A percentile compares a stretch with the other conserved stretches of the same genome.
phyloP scores from a whole-genome alignment of 2,888 invertebrate species.

The Ptilodon capucinus region DNA sequence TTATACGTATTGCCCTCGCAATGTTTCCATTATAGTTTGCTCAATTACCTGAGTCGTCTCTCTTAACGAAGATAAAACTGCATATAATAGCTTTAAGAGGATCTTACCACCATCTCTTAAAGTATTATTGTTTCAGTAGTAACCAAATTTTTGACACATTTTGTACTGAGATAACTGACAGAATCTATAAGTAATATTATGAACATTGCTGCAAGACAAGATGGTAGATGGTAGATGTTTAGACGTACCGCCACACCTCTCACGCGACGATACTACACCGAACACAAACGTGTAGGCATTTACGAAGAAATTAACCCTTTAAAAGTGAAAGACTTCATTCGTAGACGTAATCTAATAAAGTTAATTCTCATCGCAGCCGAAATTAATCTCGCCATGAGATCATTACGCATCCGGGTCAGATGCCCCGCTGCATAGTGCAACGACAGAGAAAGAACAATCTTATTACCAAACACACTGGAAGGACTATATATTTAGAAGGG shows the following conservation, averaged over 20 bases:
- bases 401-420: slow-evolving; percentile 28
- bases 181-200: no score
- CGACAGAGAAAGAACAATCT: background rate
- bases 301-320: background rate
- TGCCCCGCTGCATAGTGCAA: slow-evolving; percentile 3
- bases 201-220: no score
- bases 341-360: slow-evolving; percentile 22
- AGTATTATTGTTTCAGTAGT: no score
- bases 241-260: no score
- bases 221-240: no score
- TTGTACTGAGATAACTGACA: no score
- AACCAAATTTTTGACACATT: no score
- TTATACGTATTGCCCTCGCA: slow-evolving; percentile 10
- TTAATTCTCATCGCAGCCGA: slow-evolving; percentile 32
- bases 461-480: no score
- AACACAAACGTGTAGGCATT: background rate
- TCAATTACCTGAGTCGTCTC: background rate
- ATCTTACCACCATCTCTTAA: no score
- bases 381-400: slow-evolving; percentile 28
- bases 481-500: no score
- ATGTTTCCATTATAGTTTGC: background rate
- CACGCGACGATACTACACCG: no score
- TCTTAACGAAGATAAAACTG: background rate
- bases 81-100: background rate
- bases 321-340: background rate